phyloP scores from a whole-genome alignment of 2,113 vertebrate species.

The Nerophis ophidion region DNA sequence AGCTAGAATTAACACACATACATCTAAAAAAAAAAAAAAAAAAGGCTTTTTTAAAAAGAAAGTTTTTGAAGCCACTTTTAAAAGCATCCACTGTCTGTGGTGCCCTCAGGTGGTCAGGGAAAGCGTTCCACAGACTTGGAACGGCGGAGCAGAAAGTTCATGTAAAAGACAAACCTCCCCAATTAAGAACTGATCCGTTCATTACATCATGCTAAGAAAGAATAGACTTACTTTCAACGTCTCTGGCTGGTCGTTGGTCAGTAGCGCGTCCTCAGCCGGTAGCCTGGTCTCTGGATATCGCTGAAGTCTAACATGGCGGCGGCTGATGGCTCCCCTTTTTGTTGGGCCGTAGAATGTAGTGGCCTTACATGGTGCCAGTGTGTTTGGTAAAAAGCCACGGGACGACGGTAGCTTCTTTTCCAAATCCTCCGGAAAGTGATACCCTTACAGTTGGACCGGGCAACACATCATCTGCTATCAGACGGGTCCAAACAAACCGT shows the following conservation, averaged over 20 bases:
- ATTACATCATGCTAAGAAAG: not conserved
- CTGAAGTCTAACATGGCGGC: constrained; percentile 17
- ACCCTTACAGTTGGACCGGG: constrained; percentile 45
- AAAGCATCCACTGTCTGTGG: too few relatives aligned
- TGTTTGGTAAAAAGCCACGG: constrained; percentile 48
- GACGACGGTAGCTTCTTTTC: constrained; percentile 42
- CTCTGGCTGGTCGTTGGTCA: not conserved
- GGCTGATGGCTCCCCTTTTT: constrained; percentile 48
- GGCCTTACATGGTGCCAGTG: constrained; percentile 48
- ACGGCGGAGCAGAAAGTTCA: not conserved
- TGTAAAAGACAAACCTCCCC: constrained; percentile 26
- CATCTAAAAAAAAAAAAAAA: too few relatives aligned
- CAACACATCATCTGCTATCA: constrained; percentile 44
- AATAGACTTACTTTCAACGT: constrained; percentile 33
- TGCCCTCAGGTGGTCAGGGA: too few relatives aligned
- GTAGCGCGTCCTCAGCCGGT: constrained; percentile 14
- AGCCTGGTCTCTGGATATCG: constrained; percentile 16
- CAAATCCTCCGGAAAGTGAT: constrained; percentile 54
- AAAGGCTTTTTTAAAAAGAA: too few relatives aligned
- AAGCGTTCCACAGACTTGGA: too few relatives aligned
- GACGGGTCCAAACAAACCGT: constrained; percentile 22
- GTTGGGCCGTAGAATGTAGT: constrained; percentile 50
- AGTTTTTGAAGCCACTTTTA: too few relatives aligned
- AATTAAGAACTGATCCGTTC: constrained; percentile 10
- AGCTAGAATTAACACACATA: too few relatives aligned